A percentile compares a stretch with the other conserved stretches of the same genome.
Conservation (phyloP, 2,888 invertebrate species). For the Syritta pipiens region DNA sequence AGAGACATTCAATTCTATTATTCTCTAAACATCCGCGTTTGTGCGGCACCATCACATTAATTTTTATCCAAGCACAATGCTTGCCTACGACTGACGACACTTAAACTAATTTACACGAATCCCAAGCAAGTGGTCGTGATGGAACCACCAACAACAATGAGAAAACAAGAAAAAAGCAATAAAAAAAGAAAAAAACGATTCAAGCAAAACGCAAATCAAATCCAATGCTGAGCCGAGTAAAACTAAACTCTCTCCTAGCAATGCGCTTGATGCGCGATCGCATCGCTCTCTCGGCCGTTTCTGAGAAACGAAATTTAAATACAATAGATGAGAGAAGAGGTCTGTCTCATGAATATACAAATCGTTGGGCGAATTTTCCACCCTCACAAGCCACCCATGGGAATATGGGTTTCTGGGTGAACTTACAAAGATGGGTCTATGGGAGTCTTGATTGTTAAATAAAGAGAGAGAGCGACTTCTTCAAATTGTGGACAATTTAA, state of each 20-base stretch:
- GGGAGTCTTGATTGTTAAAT: not conserved
- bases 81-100: slow-evolving; percentile 54
- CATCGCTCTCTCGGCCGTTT: slow-evolving; percentile 1
- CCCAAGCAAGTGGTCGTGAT: slow-evolving; percentile 24
- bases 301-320: slow-evolving; percentile 45
- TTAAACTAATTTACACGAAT: slow-evolving; percentile 65
- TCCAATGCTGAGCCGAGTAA: slow-evolving; percentile 50
- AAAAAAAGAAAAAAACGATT: slow-evolving; percentile 9
- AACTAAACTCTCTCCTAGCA: not conserved
- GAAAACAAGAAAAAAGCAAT: slow-evolving; percentile 14
- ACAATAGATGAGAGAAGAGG: slow-evolving; percentile 36
- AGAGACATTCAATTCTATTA: slow-evolving; percentile 67
- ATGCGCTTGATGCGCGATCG: slow-evolving; percentile 11
- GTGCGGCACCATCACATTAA: slow-evolving; percentile 62
- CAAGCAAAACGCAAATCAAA: slow-evolving; percentile 47
- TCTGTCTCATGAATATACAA: slow-evolving; percentile 27
- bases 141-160: slow-evolving; percentile 18
- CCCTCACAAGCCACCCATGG: not conserved
- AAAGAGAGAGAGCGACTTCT: not conserved
- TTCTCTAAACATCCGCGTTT: slow-evolving; percentile 65
- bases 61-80: slow-evolving; percentile 66
- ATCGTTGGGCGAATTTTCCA: not conserved
- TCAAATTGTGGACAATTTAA: too few relatives aligned
- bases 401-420: slow-evolving; percentile 47
- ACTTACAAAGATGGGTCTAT: not conserved